These are phyloP conservation scores for Apistogramma diplotaenia DNA, from an alignment of 2,113 vertebrate genomes.

Conservation along the genomic window DNA sequence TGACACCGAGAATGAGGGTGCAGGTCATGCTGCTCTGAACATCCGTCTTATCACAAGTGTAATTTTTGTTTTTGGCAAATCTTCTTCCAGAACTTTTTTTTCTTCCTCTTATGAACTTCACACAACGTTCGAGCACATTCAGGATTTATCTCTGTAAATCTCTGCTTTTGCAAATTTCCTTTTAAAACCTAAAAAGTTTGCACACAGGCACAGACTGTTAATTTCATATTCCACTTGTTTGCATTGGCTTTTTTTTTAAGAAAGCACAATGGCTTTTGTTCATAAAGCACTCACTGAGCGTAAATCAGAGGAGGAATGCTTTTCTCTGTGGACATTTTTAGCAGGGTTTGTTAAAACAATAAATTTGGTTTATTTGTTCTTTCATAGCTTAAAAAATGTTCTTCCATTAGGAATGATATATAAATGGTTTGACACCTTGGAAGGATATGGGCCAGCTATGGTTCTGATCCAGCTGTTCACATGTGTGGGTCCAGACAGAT, in stretches of 20 bases:
- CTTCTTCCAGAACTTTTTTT: neutral
- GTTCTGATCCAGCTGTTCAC: constrained; percentile 62
- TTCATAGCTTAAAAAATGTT: neutral
- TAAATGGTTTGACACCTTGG: constrained; percentile 41
- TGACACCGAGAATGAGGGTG: neutral
- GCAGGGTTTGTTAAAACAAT: neutral
- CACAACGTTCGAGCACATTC: neutral
- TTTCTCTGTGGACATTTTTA: neutral
- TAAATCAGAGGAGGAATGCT: neutral
- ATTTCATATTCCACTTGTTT: neutral
- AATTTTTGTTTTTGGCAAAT: too few relatives aligned
- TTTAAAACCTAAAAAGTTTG: neutral
- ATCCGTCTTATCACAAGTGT: neutral
- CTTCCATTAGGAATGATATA: constrained; percentile 8
- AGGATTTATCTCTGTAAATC: neutral
- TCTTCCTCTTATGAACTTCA: too few relatives aligned
- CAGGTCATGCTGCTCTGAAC: neutral
- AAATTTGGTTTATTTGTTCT: constrained; percentile 3
- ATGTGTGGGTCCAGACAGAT: constrained; percentile 69
- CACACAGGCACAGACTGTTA: neutral
- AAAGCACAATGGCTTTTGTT: neutral
- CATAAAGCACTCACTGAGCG: neutral
- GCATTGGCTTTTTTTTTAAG: neutral
- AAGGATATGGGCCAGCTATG: constrained; percentile 59
- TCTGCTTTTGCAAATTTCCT: neutral